phyloP scores from a whole-genome alignment of 1,140 invertebrate species.

The Drosophila bifasciata region DNA sequence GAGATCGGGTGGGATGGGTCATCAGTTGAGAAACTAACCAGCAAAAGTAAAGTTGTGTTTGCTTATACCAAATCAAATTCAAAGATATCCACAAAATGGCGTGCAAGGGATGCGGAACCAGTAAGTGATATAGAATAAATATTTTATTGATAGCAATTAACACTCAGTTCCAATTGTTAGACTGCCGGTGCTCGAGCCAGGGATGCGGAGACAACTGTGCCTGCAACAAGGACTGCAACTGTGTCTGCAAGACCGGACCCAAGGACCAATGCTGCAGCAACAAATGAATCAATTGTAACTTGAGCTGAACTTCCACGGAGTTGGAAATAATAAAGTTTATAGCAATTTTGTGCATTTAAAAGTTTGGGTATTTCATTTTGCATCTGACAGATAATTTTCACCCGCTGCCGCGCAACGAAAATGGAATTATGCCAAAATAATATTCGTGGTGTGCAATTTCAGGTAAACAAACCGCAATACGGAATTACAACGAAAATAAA shows the following conservation, averaged over 20 bases:
- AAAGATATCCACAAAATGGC: slow-evolving; percentile 39
- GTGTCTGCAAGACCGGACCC: slow-evolving; percentile 64
- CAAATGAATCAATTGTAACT: slow-evolving; percentile 42
- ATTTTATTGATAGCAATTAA: slow-evolving; percentile 20
- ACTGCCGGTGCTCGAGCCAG: slow-evolving; percentile 56
- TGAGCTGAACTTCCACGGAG: slow-evolving; percentile 14
- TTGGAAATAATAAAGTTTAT: slow-evolving; percentile 42
- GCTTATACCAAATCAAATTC: slow-evolving; percentile 29
- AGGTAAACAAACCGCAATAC: slow-evolving; percentile 37
- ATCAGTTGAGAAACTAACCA: slow-evolving; percentile 38
- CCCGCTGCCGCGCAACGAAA: background rate
- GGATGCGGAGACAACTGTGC: slow-evolving; percentile 64
- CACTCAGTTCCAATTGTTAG: slow-evolving; percentile 25
- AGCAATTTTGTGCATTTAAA: slow-evolving; percentile 40
- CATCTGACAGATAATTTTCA: slow-evolving; percentile 4
- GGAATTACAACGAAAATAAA: slow-evolving; percentile 41
- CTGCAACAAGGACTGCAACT: slow-evolving; percentile 62
- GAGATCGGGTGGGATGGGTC: slow-evolving; percentile 17
- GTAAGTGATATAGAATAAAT: slow-evolving; percentile 35
- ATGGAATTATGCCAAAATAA: slow-evolving; percentile 36
- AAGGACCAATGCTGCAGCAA: slow-evolving; percentile 70
- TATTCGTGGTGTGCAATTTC: slow-evolving; percentile 25
- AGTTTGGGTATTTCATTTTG: slow-evolving; percentile 2
- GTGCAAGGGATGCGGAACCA: slow-evolving; percentile 63
- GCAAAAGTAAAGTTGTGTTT: background rate